These are phyloP conservation scores for Lasioglossum pauxillum DNA, from an alignment of 2,888 invertebrate genomes.

Conservation along the genomic window DNA sequence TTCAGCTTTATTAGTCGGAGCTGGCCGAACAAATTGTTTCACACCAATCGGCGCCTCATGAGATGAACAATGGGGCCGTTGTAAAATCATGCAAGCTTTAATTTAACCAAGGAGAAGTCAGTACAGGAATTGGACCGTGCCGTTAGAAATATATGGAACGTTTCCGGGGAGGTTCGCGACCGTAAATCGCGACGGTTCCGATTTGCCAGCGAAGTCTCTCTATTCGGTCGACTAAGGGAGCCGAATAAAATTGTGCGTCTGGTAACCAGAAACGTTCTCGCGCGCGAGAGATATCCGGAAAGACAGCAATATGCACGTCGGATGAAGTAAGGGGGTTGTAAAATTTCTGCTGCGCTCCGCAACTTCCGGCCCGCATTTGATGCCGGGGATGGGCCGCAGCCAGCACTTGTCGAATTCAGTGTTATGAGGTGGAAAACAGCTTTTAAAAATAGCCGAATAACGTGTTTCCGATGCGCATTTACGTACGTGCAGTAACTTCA, in stretches of 20 bases:
- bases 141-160: background rate
- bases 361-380: slow-evolving; percentile 52
- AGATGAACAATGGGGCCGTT: background rate
- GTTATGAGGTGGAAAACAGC: slow-evolving; percentile 66
- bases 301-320: slow-evolving; percentile 42
- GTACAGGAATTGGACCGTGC: background rate
- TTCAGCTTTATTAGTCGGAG: too few relatives aligned
- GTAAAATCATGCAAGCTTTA: background rate
- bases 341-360: slow-evolving; percentile 62
- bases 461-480: slow-evolving; percentile 61
- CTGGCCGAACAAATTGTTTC: background rate
- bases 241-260: slow-evolving; percentile 31
- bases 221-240: background rate
- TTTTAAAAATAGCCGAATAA: slow-evolving; percentile 65
- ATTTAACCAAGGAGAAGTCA: background rate
- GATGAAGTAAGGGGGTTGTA: slow-evolving; percentile 53
- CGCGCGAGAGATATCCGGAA: slow-evolving; percentile 22
- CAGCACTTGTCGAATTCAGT: slow-evolving; percentile 63
- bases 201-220: slow-evolving; percentile 20
- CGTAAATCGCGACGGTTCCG: slow-evolving; percentile 16
- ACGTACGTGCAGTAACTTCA: slow-evolving; percentile 57
- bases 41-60: background rate
- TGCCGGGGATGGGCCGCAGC: slow-evolving; percentile 28
- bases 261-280: slow-evolving; percentile 31
- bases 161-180: background rate